phyloP scores from a whole-genome alignment of 64 coral and sea anemone genomes.

The Anthopleura sola region DNA sequence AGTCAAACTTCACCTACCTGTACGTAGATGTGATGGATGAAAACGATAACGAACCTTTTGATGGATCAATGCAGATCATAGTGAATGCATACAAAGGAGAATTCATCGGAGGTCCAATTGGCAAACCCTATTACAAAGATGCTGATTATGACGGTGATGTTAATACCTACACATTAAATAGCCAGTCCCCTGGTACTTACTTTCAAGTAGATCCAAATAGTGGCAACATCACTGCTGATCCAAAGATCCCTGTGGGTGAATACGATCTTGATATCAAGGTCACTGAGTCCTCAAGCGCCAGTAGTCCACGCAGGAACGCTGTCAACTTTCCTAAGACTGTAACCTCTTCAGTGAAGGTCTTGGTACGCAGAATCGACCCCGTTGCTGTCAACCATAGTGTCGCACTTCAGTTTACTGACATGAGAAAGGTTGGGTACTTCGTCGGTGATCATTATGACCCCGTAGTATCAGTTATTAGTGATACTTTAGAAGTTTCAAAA shows the following conservation, averaged over 20 bases:
- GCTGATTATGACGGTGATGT: conserved; percentile 62
- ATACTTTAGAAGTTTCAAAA: conserved; percentile 17
- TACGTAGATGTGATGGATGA: conserved; percentile 72
- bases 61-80: conserved; percentile 55
- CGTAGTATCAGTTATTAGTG: background rate
- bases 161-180: conserved; percentile 50
- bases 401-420: conserved; percentile 64
- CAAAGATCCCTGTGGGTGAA: conserved; percentile 41
- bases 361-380: conserved; percentile 36
- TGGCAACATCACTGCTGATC: conserved; percentile 54
- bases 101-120: conserved; percentile 68
- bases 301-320: background rate
- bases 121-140: conserved; percentile 72
- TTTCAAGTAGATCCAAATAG: conserved; percentile 41
- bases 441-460: conserved; percentile 52
- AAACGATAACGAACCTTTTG: conserved; percentile 69
- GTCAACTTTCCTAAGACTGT: conserved; percentile 71
- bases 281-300: conserved; percentile 22
- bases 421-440: conserved; percentile 65
- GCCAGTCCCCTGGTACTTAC: conserved; percentile 16
- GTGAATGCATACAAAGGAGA: conserved; percentile 70
- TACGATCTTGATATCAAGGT: conserved; percentile 29
- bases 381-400: conserved; percentile 76
- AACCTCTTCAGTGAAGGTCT: conserved; percentile 44
- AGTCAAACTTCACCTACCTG: conserved; percentile 31